Percentiles rank a stretch among this genome's conserved stretches.
These are phyloP conservation scores for Xenopus petersii DNA, from an alignment of 2,797 vertebrate species.

Conservation along the genomic window DNA sequence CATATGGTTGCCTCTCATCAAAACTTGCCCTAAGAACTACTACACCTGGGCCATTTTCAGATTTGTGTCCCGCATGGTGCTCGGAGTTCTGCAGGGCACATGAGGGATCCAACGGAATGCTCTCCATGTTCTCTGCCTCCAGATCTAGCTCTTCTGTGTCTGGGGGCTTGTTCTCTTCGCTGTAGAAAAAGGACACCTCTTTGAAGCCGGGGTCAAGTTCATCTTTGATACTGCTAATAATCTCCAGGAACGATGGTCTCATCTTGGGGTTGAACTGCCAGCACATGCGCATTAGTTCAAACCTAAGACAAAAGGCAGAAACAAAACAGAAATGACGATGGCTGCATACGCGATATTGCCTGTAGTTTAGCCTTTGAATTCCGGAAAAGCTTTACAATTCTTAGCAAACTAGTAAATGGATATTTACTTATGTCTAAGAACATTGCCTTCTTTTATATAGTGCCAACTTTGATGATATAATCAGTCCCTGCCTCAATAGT, in stretches of 20 bases:
- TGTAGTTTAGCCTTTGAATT: too few species aligned
- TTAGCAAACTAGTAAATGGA: too few species aligned
- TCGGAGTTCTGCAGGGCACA: conserved; percentile 81
- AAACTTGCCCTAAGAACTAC: conserved; percentile 86
- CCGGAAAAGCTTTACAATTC: too few species aligned
- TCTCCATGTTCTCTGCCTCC: conserved; percentile 95
- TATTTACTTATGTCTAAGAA: too few species aligned
- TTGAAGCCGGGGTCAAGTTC: conserved; percentile 88
- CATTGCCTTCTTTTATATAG: too few species aligned
- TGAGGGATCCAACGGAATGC: conserved; percentile 90
- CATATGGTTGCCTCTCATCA: conserved; percentile 90
- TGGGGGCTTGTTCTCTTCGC: conserved; percentile 94
- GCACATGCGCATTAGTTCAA: conserved; percentile 97
- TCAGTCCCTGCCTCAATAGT: too few species aligned
- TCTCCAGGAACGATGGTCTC: conserved; percentile 94
- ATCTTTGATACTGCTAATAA: conserved; percentile 91
- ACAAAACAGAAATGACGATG: not conserved
- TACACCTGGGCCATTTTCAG: conserved; percentile 82
- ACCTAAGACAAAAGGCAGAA: conserved; percentile 65
- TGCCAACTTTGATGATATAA: too few species aligned
- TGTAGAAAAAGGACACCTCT: conserved; percentile 97
- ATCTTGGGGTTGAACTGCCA: conserved; percentile 99
- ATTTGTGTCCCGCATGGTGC: conserved; percentile 84
- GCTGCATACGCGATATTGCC: too few species aligned
- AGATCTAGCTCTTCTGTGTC: conserved; percentile 93